These are phyloP conservation scores for Leptobrachium ailaonicum DNA, from an alignment of 2,113 vertebrate genomes.

Conservation along the genomic window DNA sequence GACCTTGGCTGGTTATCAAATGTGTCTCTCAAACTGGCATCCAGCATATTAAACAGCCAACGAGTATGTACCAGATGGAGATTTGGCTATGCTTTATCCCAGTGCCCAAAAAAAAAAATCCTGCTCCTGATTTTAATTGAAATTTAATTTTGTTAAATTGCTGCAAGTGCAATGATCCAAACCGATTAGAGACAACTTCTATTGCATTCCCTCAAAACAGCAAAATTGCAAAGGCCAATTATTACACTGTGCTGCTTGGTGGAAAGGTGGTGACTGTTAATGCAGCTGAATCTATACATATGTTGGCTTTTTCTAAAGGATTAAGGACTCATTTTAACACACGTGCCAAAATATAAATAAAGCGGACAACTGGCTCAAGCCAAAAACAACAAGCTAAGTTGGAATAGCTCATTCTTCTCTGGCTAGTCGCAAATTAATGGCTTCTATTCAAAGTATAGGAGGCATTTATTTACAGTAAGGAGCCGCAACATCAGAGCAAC, in stretches of 20 bases:
- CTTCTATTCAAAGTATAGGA: no score
- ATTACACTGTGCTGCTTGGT: slow-evolving; percentile 62
- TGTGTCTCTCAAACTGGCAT: slow-evolving; percentile 67
- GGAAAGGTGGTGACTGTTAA: slow-evolving; percentile 16
- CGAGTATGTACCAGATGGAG: slow-evolving; percentile 72
- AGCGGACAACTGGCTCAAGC: no score
- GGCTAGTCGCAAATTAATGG: no score
- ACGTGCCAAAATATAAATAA: no score
- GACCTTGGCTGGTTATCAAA: slow-evolving; percentile 77
- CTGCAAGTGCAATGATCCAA: slow-evolving; percentile 65
- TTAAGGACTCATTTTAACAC: no score
- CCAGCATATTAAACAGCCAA: slow-evolving; percentile 71
- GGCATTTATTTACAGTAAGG: no score
- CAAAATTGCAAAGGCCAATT: slow-evolving; percentile 69
- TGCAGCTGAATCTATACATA: background rate
- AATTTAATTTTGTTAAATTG: slow-evolving; percentile 65
- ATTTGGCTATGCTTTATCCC: slow-evolving; percentile 68
- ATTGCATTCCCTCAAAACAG: slow-evolving; percentile 67
- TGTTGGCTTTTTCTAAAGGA: no score
- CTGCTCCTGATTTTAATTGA: slow-evolving; percentile 52
- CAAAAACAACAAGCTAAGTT: no score
- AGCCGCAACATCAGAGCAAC: no score
- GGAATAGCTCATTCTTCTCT: no score
- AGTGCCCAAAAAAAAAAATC: slow-evolving; percentile 55
- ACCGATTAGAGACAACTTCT: slow-evolving; percentile 71